A percentile compares a stretch with the other conserved stretches of the same genome.
These are phyloP conservation scores for Drosophila glabriapex DNA, from an alignment of 2,888 invertebrate species.

Conservation along the genomic window DNA sequence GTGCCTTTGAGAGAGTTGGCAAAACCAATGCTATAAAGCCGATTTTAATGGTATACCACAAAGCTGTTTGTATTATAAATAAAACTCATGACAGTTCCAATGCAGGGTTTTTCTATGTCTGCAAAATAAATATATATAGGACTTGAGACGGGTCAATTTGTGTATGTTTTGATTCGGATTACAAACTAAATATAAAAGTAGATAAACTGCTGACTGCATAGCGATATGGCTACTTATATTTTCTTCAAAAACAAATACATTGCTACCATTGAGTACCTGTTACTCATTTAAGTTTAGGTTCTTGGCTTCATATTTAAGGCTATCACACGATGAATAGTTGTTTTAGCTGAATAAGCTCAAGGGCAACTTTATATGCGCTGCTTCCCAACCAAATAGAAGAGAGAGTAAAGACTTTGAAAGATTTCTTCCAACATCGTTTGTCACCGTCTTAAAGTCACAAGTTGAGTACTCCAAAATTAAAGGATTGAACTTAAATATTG, in stretches of 20 bases:
- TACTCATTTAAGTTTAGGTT: neutral
- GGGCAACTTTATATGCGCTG: constrained; percentile 38
- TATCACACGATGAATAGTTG: neutral
- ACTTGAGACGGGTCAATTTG: neutral
- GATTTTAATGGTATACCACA: constrained; percentile 49
- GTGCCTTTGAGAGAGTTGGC: constrained; percentile 28
- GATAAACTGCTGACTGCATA: neutral
- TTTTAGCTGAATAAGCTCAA: constrained; percentile 28
- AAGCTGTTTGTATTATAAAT: constrained; percentile 12
- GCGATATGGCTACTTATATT: neutral
- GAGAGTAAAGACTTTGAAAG: neutral
- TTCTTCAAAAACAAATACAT: neutral
- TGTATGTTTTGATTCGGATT: neutral
- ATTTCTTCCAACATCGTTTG: neutral
- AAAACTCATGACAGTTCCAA: neutral
- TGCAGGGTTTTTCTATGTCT: neutral
- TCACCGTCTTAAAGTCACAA: neutral
- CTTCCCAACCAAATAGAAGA: neutral
- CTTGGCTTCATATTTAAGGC: too few relatives aligned
- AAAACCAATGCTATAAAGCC: constrained; percentile 41
- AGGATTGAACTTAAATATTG: neutral
- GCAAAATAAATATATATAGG: neutral
- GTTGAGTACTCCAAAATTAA: neutral
- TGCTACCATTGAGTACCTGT: neutral
- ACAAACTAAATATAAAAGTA: neutral